Evolutionary conservation across 2,888 invertebrate species (phyloP).

Genomic region (Leucophenga maculata): DNA sequence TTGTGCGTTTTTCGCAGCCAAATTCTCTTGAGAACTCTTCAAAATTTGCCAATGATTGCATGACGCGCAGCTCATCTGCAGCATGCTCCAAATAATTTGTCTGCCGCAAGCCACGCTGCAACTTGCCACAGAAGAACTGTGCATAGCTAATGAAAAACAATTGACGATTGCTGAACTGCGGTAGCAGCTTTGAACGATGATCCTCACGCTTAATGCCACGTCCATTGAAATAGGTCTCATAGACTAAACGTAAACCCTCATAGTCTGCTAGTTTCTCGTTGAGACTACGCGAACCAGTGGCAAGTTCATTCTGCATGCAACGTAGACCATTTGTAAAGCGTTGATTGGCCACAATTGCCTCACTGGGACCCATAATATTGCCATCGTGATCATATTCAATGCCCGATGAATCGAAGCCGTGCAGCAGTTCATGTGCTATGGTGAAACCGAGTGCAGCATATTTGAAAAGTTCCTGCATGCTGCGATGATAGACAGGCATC

Average conservation of each 20-base stretch:
- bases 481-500: conserved; percentile 60
- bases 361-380: conserved; percentile 66
- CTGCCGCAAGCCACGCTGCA: conserved; percentile 52
- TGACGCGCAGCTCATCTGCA: conserved; percentile 62
- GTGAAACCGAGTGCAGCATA: conserved; percentile 64
- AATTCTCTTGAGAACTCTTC: conserved; percentile 66
- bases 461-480: conserved; percentile 58
- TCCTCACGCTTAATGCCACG: conserved; percentile 33
- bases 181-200: conserved; percentile 48
- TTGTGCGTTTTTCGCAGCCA: conserved; percentile 57
- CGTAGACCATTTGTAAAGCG: conserved; percentile 57
- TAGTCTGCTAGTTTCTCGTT: conserved; percentile 68
- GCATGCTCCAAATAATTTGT: conserved; percentile 61
- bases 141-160: conserved; percentile 67
- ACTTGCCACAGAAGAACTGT: conserved; percentile 66
- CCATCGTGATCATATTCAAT: conserved; percentile 66
- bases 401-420: conserved; percentile 67
- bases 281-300: conserved; percentile 58
- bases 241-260: conserved; percentile 66
- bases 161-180: conserved; percentile 62
- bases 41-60: conserved; percentile 66
- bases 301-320: conserved; percentile 64
- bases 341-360: conserved; percentile 60
- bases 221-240: conserved; percentile 59
- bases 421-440: conserved; percentile 65